These are phyloP conservation scores for Aurelia sp. DNA, from an alignment of 30 jellyfish, hydroid and myxozoan species.

Conservation along the genomic window DNA sequence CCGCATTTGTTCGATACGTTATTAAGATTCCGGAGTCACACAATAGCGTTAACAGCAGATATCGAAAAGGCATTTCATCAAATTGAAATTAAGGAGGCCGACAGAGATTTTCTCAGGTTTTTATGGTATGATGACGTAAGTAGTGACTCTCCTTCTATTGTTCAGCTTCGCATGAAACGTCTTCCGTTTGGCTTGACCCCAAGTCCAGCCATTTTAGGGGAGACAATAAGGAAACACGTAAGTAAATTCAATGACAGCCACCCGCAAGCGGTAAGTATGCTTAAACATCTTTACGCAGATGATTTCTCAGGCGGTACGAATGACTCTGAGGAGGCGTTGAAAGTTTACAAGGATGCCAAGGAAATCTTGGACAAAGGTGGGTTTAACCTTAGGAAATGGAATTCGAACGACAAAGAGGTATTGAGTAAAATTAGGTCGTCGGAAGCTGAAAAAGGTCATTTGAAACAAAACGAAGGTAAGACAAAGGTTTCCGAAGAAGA, in stretches of 20 bases:
- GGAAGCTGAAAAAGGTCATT: not conserved
- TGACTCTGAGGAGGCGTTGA: too few relatives aligned
- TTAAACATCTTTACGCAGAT: constrained; percentile 29
- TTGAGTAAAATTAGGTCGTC: not conserved
- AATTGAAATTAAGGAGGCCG: constrained; percentile 5
- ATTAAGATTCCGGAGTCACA: constrained; percentile 17
- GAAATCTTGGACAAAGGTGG: not conserved
- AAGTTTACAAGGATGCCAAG: too few relatives aligned
- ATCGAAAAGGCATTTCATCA: constrained; percentile 32
- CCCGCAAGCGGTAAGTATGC: constrained; percentile 27
- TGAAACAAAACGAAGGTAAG: not conserved
- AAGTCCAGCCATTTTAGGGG: constrained; percentile 36
- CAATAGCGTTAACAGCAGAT: constrained; percentile 28
- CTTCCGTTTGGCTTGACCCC: constrained; percentile 43
- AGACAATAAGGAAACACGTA: constrained; percentile 43
- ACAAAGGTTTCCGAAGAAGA: constrained; percentile 3
- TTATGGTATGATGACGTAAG: constrained; percentile 35
- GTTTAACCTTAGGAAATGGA: constrained; percentile 34
- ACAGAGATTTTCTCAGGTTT: constrained; percentile 24
- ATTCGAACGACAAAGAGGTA: constrained; percentile 9
- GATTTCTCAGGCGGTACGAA: not conserved
- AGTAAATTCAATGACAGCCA: not conserved
- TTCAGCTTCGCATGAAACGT: constrained; percentile 24
- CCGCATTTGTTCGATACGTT: constrained; percentile 29
- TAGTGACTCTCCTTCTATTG: constrained; percentile 20